phyloP scores from a whole-genome alignment of 1,140 invertebrate species.

The Lineus longissimus region DNA sequence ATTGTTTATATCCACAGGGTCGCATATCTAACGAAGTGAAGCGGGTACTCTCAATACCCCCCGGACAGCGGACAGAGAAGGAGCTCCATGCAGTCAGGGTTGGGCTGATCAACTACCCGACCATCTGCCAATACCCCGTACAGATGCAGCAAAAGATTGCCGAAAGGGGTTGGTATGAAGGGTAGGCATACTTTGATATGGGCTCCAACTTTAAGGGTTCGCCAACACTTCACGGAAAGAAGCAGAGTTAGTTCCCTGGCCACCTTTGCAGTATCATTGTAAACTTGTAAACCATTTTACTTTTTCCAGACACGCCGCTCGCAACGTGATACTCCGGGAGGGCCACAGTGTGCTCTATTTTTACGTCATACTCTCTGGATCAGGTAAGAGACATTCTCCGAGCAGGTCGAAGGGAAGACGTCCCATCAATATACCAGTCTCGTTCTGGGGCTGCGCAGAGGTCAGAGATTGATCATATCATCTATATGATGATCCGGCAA shows the following conservation, averaged over 20 bases:
- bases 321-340: conserved; percentile 40
- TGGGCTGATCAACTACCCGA: conserved; percentile 39
- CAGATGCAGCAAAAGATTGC: conserved; percentile 42
- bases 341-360: conserved; percentile 39
- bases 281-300: too few relatives aligned
- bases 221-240: too few relatives aligned
- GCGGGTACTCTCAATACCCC: conserved; percentile 15
- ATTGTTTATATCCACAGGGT: too few relatives aligned
- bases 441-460: too few relatives aligned
- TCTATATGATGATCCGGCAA: too few relatives aligned
- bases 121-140: conserved; percentile 41
- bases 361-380: conserved; percentile 44
- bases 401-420: neutral
- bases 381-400: conserved; percentile 25
- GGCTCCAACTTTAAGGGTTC: neutral
- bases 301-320: conserved; percentile 32
- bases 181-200: conserved; percentile 22
- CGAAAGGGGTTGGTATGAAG: conserved; percentile 37
- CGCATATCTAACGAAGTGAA: neutral
- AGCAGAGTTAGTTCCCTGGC: too few relatives aligned
- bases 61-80: conserved; percentile 22
- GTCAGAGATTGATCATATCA: too few relatives aligned
- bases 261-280: too few relatives aligned
- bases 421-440: too few relatives aligned
- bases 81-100: conserved; percentile 33